Percentiles rank a stretch among this genome's conserved stretches.
These are phyloP conservation scores for Leptopterna dolabrata DNA, from an alignment of 2,888 invertebrate genomes.

Conservation along the genomic window DNA sequence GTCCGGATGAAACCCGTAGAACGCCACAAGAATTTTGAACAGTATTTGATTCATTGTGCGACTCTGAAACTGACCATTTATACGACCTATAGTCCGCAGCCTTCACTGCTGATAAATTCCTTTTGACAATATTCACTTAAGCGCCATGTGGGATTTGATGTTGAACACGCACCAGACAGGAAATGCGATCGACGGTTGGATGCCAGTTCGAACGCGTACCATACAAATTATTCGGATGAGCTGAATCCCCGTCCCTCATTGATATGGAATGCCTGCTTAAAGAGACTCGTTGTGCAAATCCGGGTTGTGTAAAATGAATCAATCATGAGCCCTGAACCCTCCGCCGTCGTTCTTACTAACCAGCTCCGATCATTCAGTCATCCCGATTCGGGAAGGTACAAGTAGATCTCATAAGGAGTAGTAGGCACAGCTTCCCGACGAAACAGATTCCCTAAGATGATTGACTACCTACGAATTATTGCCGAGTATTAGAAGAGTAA, in stretches of 20 bases:
- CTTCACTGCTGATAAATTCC: not conserved
- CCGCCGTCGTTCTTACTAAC: not conserved
- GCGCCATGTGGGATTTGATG: not conserved
- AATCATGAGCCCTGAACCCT: not conserved
- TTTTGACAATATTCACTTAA: not conserved
- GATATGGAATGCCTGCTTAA: not conserved
- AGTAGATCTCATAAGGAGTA: too few species aligned
- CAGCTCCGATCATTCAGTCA: not conserved
- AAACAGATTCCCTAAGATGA: too few species aligned
- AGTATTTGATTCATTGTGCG: too few species aligned
- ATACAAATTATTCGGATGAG: not conserved
- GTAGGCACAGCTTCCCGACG: too few species aligned
- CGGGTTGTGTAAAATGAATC: constrained; percentile 4
- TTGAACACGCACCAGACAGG: not conserved
- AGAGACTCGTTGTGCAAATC: constrained; percentile 24
- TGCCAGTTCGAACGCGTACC: not conserved
- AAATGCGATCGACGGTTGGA: not conserved
- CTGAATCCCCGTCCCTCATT: not conserved
- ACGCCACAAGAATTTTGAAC: too few species aligned
- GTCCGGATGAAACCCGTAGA: too few species aligned
- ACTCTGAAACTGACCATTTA: too few species aligned
- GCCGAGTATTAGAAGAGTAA: too few species aligned
- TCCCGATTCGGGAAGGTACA: too few species aligned
- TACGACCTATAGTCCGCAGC: not conserved
- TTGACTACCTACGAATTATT: too few species aligned